Evolutionary conservation across 2,113 vertebrate genomes (phyloP).

Genomic region (Hippoglossus stenolepis): DNA sequence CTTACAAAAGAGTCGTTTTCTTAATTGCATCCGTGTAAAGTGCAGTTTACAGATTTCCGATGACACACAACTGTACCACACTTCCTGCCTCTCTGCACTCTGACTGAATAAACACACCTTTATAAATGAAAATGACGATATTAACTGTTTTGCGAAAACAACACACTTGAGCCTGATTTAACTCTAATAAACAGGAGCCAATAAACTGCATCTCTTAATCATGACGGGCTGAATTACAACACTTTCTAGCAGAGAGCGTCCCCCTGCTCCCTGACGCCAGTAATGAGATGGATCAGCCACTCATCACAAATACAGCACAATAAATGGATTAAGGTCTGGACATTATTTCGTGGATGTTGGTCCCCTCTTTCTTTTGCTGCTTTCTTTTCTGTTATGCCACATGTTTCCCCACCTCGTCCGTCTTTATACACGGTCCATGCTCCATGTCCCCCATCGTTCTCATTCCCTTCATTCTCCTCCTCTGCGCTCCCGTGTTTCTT

Average conservation of each 20-base stretch:
- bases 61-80: not conserved
- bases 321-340: too few relatives aligned
- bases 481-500: not conserved
- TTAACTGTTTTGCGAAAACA: conserved; percentile 22
- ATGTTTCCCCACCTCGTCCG: too few relatives aligned
- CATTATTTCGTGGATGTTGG: too few relatives aligned
- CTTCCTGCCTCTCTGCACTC: not conserved
- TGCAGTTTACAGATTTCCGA: not conserved
- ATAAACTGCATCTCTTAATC: conserved; percentile 40
- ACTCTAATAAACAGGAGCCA: conserved; percentile 19
- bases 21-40: not conserved
- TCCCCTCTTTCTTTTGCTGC: too few relatives aligned
- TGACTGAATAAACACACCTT: not conserved
- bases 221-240: conserved; percentile 28
- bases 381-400: too few relatives aligned
- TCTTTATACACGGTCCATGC: too few relatives aligned
- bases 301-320: too few relatives aligned
- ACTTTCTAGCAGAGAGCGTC: conserved; percentile 32
- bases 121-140: not conserved
- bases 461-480: not conserved
- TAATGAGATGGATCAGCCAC: not conserved
- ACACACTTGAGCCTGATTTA: conserved; percentile 6
- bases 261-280: conserved; percentile 8
- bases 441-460: not conserved
- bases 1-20: conserved; percentile 4